These are phyloP conservation scores for Sisyra nigra DNA, from an alignment of 2,888 invertebrate genomes.

Conservation along the genomic window DNA sequence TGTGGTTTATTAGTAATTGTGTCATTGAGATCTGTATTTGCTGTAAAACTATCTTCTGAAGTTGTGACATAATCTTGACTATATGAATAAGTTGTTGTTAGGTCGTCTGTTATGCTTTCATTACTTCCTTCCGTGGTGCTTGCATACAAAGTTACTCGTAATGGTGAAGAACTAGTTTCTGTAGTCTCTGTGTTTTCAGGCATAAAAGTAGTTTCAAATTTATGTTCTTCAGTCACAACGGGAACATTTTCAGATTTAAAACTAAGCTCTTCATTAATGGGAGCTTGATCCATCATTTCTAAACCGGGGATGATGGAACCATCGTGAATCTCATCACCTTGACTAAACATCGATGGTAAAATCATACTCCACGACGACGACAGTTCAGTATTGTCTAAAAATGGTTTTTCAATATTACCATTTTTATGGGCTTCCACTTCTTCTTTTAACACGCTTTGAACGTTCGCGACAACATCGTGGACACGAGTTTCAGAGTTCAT, in stretches of 20 bases:
- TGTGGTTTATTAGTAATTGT: neutral
- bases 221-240: slow-evolving; percentile 6
- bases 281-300: slow-evolving; percentile 20
- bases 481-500: slow-evolving; percentile 45
- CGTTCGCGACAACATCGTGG: slow-evolving; percentile 65
- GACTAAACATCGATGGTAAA: slow-evolving; percentile 63
- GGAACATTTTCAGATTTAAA: neutral
- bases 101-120: neutral
- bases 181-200: neutral
- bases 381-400: slow-evolving; percentile 48
- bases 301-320: slow-evolving; percentile 28
- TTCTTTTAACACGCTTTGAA: slow-evolving; percentile 66
- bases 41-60: neutral
- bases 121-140: neutral
- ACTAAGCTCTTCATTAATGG: neutral
- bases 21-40: neutral
- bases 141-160: neutral
- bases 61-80: neutral
- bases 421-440: slow-evolving; percentile 51
- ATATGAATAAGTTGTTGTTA: neutral
- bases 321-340: slow-evolving; percentile 43
- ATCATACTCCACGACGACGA: slow-evolving; percentile 69
- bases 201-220: slow-evolving; percentile 5
- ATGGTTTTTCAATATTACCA: slow-evolving; percentile 23
- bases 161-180: neutral